Percentiles rank a stretch among this genome's conserved stretches.
These are phyloP conservation scores for Hyles euphorbiae DNA, from an alignment of 1,140 invertebrate species.

Conservation along the genomic window DNA sequence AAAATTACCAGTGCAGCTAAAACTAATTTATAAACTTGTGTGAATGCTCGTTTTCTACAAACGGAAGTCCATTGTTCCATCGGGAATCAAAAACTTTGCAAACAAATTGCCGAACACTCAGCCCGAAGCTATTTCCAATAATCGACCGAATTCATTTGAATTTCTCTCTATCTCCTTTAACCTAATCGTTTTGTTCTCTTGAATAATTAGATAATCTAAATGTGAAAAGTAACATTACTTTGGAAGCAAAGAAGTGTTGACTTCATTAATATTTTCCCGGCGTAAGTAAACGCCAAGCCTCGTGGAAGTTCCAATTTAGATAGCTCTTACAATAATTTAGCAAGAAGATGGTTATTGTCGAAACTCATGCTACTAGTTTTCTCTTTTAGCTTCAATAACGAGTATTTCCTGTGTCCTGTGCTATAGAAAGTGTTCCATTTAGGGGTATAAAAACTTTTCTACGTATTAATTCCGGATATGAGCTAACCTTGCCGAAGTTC, in stretches of 20 bases:
- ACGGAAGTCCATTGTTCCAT: slow-evolving; percentile 9
- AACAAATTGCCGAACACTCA: slow-evolving; percentile 9
- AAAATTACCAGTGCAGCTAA: background rate
- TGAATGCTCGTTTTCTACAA: slow-evolving; percentile 1
- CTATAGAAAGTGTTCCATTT: no score
- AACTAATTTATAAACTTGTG: slow-evolving; percentile 1
- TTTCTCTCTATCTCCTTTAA: background rate
- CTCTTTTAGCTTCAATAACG: no score
- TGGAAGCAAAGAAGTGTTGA: no score
- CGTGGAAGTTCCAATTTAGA: background rate
- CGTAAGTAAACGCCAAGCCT: no score
- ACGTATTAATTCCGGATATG: no score
- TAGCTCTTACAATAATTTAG: no score
- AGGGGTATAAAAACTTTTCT: no score
- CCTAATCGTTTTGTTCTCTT: background rate
- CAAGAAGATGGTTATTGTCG: no score
- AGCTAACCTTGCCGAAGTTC: no score
- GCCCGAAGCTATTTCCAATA: slow-evolving; percentile 9
- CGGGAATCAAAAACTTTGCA: slow-evolving; percentile 8
- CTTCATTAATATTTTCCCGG: no score
- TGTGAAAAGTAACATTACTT: background rate
- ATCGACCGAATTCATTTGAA: slow-evolving; percentile 9
- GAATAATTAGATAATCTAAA: slow-evolving; percentile 8
- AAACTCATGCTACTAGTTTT: no score
- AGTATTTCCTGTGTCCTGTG: no score